phyloP scores from a whole-genome alignment of 2,113 vertebrate species.

The Aramus guarauna region DNA sequence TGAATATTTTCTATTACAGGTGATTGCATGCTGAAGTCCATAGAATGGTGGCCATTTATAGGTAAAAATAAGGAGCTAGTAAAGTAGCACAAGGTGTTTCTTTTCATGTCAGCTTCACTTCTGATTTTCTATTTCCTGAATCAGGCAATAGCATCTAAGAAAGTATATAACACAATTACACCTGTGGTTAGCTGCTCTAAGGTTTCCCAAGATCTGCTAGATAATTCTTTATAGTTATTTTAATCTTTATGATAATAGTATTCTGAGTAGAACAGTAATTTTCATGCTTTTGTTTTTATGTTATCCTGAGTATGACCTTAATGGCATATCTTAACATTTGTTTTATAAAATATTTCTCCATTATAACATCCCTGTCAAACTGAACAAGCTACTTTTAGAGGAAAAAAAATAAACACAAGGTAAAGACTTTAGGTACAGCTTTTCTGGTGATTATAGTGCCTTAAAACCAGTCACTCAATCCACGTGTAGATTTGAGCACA shows the following conservation, averaged over 20 bases:
- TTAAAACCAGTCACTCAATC: background rate
- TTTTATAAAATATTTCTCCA: background rate
- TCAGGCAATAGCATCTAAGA: background rate
- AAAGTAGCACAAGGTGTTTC: background rate
- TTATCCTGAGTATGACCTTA: background rate
- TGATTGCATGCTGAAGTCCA: background rate
- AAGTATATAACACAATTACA: background rate
- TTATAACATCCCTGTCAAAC: background rate
- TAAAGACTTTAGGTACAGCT: background rate
- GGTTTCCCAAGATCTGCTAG: background rate
- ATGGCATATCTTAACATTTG: background rate
- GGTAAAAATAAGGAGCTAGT: background rate
- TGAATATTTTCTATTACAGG: accelerated
- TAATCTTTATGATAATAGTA: background rate
- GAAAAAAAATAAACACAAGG: background rate
- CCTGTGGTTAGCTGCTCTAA: background rate
- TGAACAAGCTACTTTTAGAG: background rate
- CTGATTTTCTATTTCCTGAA: background rate
- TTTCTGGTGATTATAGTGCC: background rate
- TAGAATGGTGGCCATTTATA: background rate
- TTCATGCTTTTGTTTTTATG: background rate
- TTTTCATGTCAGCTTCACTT: background rate
- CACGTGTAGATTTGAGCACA: background rate
- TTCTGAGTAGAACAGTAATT: background rate
- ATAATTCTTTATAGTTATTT: background rate